phyloP scores from a whole-genome alignment of 2,113 vertebrate genomes.

The Monopterus albus region DNA sequence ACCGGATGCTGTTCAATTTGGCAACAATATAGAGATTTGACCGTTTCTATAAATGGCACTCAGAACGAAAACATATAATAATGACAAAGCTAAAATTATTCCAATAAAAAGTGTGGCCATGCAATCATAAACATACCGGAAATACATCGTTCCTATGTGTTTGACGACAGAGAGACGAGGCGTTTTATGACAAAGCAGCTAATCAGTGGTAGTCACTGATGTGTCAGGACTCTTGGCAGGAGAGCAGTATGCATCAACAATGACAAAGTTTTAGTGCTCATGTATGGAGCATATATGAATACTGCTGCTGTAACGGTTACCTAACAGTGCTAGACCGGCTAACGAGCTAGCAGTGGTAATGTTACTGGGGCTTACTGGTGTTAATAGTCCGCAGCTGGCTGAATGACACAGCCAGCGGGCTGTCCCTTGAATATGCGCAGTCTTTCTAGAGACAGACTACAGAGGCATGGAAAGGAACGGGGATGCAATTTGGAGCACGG shows the following conservation, averaged over 20 bases:
- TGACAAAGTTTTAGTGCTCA: neutral
- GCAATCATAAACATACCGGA: too few species aligned
- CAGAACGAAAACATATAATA: neutral
- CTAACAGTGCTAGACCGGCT: too few species aligned
- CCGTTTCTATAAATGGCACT: too few species aligned
- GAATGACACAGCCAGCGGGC: neutral
- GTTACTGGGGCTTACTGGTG: constrained; percentile 19
- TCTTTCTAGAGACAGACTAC: neutral
- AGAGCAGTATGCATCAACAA: neutral
- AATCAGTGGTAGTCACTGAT: neutral
- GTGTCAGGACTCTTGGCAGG: neutral
- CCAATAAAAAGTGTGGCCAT: too few species aligned
- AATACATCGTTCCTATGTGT: neutral
- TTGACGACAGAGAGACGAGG: neutral
- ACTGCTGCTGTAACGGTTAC: too few species aligned
- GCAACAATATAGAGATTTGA: too few species aligned
- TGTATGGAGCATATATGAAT: too few species aligned
- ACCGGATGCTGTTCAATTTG: constrained; percentile 18
- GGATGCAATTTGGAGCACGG: neutral
- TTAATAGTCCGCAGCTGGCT: constrained; percentile 43
- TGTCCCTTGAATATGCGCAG: neutral
- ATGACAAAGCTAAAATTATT: too few species aligned
- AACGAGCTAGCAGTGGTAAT: constrained; percentile 33
- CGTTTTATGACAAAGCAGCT: neutral
- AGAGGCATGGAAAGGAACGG: constrained; percentile 9